Evolutionary conservation across 2,113 vertebrate genomes (phyloP).

Genomic region (Petroica traversi): DNA sequence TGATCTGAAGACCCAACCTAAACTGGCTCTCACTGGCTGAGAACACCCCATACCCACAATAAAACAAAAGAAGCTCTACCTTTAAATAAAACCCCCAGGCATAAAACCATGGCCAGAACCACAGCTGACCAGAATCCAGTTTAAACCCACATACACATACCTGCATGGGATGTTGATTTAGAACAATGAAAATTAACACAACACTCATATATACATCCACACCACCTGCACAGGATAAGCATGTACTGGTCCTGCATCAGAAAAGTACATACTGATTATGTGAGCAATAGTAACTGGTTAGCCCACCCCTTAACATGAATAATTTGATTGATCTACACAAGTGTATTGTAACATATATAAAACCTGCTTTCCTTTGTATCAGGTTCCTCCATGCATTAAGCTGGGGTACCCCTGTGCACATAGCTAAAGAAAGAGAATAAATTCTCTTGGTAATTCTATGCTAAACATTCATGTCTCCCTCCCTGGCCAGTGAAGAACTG

Average conservation of each 20-base stretch:
- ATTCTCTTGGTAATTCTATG: not conserved
- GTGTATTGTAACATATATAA: not conserved
- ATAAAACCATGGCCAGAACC: not conserved
- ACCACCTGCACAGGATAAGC: not conserved
- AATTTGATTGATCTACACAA: not conserved
- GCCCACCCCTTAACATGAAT: not conserved
- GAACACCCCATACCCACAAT: not conserved
- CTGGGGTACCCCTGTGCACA: not conserved
- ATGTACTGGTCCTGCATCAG: not conserved
- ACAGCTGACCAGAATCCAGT: not conserved
- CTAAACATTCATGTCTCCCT: not conserved
- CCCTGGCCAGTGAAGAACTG: not conserved
- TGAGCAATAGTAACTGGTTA: not conserved
- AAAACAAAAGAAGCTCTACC: not conserved
- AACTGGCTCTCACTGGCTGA: not conserved
- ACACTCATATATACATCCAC: not conserved
- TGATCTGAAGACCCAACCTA: not conserved
- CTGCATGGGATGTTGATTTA: not conserved
- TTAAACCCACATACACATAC: not conserved
- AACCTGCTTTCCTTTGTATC: not conserved
- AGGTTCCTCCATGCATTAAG: not conserved
- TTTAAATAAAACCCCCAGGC: not conserved
- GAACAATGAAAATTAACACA: not conserved
- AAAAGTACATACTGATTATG: not conserved
- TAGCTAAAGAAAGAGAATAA: not conserved